Evolutionary conservation across 2,113 vertebrate species (phyloP), one percentile per base, ranked within the genome.

Genomic region (Arvicanthis niloticus): DNA sequence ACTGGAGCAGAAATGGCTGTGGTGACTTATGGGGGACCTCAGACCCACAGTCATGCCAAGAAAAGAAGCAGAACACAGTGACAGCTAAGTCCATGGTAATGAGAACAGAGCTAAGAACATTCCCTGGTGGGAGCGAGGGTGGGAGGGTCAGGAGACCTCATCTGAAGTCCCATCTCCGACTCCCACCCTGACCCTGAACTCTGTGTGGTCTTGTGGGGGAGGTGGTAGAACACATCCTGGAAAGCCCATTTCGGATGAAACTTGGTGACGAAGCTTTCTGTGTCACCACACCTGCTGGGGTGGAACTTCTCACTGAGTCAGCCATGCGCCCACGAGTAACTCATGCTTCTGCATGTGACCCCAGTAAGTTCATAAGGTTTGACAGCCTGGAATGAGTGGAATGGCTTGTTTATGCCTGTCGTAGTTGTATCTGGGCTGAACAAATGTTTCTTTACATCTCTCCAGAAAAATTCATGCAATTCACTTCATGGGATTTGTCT

Each of bases 401-500:
- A 37, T 12, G 68, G 12, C 26, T n/a, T 86, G 29, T 88, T 48
- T 34, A 42, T 29, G 6, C 11, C 42, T 70, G 45, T 70, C 31
- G 1, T 34, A 70, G 45, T 87, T 87, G 31, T 51, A 34, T 53
- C 84, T 70, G 62, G 31, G 42, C 31, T 51, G 10, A 51, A 26
- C 31, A 53, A 48, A 26, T n/a, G 31, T 48, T 70, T 70, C 85
- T 87, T 68, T 48, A 67, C 29, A 48, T 86, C 85, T 53, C 65
- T 70, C 85, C 45, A 51, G 65, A 37, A 70, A 53, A 51, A 68
- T 17, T 15, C 45, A 51, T 70, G 19, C 42, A 48, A 24, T 68
- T 22, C 45, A 37, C 91, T 87, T 60, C 84, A 80, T 72, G 42
- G 90, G 56, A 78, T 84, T 84, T 93, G 24, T 93, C 67, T 60